Conservation (phyloP, 1,140 invertebrate genomes). For the Episyrphus balteatus region DNA sequence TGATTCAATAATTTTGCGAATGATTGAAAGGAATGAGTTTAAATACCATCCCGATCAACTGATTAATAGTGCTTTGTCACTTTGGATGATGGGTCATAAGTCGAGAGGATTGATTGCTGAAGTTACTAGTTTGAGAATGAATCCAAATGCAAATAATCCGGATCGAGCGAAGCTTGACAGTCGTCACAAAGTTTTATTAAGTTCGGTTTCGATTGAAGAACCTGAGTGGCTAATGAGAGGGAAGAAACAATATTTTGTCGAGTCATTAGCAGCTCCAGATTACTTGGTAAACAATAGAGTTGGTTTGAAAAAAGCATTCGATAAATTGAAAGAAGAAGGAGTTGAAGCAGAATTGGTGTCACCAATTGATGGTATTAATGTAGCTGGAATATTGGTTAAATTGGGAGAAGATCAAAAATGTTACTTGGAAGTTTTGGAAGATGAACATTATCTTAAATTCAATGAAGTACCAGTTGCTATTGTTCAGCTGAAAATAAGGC, state of each 20-base stretch:
- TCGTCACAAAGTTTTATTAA: slow-evolving; percentile 20
- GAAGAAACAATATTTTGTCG: no score
- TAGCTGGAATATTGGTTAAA: slow-evolving; percentile 22
- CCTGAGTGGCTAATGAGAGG: slow-evolving; percentile 3
- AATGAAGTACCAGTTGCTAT: slow-evolving; percentile 16
- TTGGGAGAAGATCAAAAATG: slow-evolving; percentile 9
- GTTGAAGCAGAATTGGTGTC: slow-evolving; percentile 22
- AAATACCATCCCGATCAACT: slow-evolving; percentile 24
- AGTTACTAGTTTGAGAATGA: slow-evolving; percentile 16
- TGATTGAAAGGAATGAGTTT: slow-evolving; percentile 20
- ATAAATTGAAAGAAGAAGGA: slow-evolving; percentile 10
- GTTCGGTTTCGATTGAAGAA: slow-evolving; percentile 23
- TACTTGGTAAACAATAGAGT: slow-evolving; percentile 19
- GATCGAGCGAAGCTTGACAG: slow-evolving; percentile 29
- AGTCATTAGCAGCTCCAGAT: slow-evolving; percentile 9
- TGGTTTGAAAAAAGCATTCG: slow-evolving; percentile 12
- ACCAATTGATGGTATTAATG: slow-evolving; percentile 24
- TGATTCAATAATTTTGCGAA: slow-evolving; percentile 17
- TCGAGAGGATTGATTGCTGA: slow-evolving; percentile 20
- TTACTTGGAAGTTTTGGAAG: slow-evolving; percentile 21
- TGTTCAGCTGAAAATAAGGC: slow-evolving; percentile 18
- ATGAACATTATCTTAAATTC: slow-evolving; percentile 17
- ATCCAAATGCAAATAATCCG: slow-evolving; percentile 4
- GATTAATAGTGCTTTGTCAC: slow-evolving; percentile 23
- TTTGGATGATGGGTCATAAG: slow-evolving; percentile 20